These are phyloP conservation scores for Microcebus murinus DNA, from an alignment of 2,113 vertebrate genomes.

Conservation along the genomic window DNA sequence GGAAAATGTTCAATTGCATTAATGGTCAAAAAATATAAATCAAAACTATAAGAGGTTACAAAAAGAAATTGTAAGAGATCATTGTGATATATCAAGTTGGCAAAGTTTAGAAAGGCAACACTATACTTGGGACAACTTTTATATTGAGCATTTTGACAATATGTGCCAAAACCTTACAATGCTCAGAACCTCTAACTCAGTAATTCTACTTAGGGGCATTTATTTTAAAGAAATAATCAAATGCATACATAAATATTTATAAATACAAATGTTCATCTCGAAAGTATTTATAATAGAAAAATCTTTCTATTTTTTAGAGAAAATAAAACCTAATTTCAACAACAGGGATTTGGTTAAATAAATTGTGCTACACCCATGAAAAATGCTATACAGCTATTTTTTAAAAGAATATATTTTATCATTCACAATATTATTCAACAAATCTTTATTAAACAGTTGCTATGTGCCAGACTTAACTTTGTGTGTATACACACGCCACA, in stretches of 20 bases:
- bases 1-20: neutral
- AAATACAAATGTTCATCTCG: neutral
- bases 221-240: constrained; percentile 20
- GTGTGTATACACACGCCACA: neutral
- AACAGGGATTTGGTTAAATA: neutral
- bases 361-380: neutral
- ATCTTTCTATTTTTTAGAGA: neutral
- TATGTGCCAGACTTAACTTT: neutral
- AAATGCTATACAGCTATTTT: neutral
- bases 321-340: neutral
- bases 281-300: neutral
- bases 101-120: constrained; percentile 16
- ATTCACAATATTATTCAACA: neutral
- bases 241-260: neutral
- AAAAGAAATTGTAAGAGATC: constrained; percentile 6
- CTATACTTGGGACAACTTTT: neutral
- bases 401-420: neutral
- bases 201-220: neutral
- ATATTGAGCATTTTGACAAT: neutral
- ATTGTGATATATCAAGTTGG: neutral
- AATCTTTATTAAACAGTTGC: neutral
- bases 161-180: neutral
- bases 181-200: neutral
- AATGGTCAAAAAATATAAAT: constrained; percentile 37
- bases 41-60: neutral